Evolutionary conservation across 1,140 invertebrate genomes (phyloP).

Genomic region (Argopecten irradians): DNA sequence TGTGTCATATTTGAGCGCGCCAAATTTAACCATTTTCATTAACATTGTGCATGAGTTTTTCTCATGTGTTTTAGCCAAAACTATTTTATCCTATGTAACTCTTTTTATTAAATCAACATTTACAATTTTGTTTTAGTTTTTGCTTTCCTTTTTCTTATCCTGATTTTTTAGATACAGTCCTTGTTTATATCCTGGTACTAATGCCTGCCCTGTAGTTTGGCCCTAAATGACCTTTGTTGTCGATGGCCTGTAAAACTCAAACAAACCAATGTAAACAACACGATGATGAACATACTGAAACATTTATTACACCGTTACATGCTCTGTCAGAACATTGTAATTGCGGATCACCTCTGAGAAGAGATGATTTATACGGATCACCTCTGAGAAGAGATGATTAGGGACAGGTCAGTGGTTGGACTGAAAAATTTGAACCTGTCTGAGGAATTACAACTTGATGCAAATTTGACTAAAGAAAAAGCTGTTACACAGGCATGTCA

Average conservation of each 20-base stretch:
- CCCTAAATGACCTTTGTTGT: no score
- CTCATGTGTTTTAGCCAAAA: no score
- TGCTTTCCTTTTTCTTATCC: no score
- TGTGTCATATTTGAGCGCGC: not conserved
- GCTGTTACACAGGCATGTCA: constrained; percentile 1
- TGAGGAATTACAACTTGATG: constrained; percentile 19
- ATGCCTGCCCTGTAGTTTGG: no score
- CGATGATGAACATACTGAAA: not conserved
- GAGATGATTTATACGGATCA: no score
- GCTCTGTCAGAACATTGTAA: constrained; percentile 31
- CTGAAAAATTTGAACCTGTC: constrained; percentile 19
- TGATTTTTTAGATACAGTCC: no score
- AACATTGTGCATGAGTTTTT: no score
- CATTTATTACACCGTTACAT: not conserved
- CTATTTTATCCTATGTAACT: no score
- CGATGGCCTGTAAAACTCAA: no score
- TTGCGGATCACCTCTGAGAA: not conserved
- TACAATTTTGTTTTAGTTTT: no score
- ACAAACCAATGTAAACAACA: not conserved
- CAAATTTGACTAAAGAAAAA: not conserved
- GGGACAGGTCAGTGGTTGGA: constrained; percentile 31
- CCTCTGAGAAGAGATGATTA: constrained; percentile 18
- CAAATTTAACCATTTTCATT: not conserved
- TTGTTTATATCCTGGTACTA: no score
- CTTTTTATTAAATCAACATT: no score